phyloP scores from a whole-genome alignment of 2,797 vertebrate species.

The Enteromius afrohamiltoni region DNA sequence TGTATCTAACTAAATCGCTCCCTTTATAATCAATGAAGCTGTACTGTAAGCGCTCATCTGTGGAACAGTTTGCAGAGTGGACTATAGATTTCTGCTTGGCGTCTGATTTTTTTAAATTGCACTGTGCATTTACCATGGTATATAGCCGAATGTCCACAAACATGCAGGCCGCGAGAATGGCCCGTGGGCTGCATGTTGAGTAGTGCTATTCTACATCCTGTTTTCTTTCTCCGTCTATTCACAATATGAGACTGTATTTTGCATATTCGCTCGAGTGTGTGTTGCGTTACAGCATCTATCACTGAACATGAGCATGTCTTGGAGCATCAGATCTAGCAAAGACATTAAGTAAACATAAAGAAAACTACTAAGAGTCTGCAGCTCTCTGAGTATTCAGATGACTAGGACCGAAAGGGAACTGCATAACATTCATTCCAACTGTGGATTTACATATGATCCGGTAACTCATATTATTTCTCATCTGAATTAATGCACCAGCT shows the following conservation, averaged over 20 bases:
- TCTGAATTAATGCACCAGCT: slow-evolving; percentile 58
- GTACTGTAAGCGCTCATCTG: not conserved
- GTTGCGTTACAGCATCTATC: slow-evolving; percentile 14
- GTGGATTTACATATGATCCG: slow-evolving; percentile 39
- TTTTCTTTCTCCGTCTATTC: not conserved
- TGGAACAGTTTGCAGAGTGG: not conserved
- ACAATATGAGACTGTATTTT: slow-evolving; percentile 4
- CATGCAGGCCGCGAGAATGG: not conserved
- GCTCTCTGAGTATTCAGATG: slow-evolving; percentile 42
- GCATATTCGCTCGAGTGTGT: slow-evolving; percentile 21
- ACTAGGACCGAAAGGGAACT: slow-evolving; percentile 51
- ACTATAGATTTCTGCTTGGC: slow-evolving; percentile 3
- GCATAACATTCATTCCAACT: slow-evolving; percentile 49
- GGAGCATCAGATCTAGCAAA: slow-evolving; percentile 36
- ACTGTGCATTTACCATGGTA: slow-evolving; percentile 6
- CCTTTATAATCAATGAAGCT: slow-evolving; percentile 21
- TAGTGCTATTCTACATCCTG: slow-evolving; percentile 1
- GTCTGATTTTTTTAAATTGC: not conserved
- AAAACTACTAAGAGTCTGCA: slow-evolving; percentile 30
- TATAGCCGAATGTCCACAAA: slow-evolving; percentile 4
- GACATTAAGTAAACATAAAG: slow-evolving; percentile 42
- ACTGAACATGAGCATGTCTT: not conserved
- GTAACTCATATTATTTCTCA: slow-evolving; percentile 51
- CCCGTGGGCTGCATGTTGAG: not conserved
- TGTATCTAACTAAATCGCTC: slow-evolving; percentile 1